These are phyloP conservation scores for Heliocidaris tuberculata DNA, from an alignment of 35 echinoderm and acorn worm species.

Conservation along the genomic window DNA sequence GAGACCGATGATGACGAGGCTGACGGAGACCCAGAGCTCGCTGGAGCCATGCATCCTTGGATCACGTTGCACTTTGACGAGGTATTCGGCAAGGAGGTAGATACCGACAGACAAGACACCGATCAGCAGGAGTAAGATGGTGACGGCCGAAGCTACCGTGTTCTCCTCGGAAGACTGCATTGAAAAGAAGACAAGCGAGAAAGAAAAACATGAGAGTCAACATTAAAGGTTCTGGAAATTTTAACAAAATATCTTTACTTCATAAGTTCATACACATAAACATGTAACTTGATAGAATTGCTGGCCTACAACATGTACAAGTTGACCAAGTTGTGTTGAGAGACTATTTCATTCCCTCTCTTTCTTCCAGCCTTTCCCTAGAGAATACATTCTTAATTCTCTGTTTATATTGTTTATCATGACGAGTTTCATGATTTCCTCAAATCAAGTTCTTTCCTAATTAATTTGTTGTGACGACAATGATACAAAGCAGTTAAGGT, in stretches of 20 bases:
- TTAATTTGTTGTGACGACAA: no score
- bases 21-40: slow-evolving; percentile 63
- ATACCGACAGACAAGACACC: slow-evolving; percentile 59
- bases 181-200: neutral
- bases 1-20: slow-evolving; percentile 39
- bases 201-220: neutral
- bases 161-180: slow-evolving; percentile 72
- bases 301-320: no score
- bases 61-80: slow-evolving; percentile 19
- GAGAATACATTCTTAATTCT: no score
- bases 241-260: neutral
- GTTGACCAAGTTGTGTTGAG: no score
- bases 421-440: no score
- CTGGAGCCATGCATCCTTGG: neutral
- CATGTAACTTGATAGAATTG: neutral
- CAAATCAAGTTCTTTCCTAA: no score
- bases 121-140: slow-evolving; percentile 61
- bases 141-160: slow-evolving; percentile 60
- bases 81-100: slow-evolving; percentile 62
- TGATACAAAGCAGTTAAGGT: no score
- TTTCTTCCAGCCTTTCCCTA: no score
- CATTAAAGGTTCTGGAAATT: neutral
- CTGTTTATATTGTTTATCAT: no score
- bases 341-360: no score
- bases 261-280: neutral